Percentiles rank a stretch among this genome's conserved stretches.
These are phyloP conservation scores for Caenorhabditis plicata DNA, from an alignment of 2,888 invertebrate species.

Conservation along the genomic window DNA sequence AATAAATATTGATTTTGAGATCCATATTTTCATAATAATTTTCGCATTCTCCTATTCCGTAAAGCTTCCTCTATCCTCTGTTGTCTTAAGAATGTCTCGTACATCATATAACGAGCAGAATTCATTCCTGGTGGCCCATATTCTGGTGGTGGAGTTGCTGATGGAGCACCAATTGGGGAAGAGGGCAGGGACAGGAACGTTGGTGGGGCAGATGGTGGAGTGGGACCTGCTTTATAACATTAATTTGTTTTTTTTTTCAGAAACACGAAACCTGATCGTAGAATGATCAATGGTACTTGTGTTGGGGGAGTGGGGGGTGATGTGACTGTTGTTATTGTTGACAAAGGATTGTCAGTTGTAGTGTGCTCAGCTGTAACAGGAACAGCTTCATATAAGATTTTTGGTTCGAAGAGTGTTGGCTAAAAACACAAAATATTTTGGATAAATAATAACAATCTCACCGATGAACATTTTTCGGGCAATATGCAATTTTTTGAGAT, in stretches of 20 bases:
- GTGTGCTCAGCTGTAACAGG: conserved; percentile 7
- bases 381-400: conserved; percentile 22
- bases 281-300: not conserved
- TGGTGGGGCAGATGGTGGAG: conserved; percentile 28
- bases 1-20: no score
- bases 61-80: conserved; percentile 17
- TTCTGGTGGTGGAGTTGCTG: conserved; percentile 30
- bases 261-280: not conserved
- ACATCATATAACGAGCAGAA: conserved; percentile 3
- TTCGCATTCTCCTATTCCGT: conserved; percentile 19
- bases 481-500: not conserved
- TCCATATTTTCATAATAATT: no score
- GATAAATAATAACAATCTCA: not conserved
- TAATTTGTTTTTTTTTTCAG: not conserved
- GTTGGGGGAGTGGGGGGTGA: not conserved
- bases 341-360: not conserved
- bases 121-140: conserved; percentile 35
- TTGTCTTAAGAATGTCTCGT: conserved; percentile 25
- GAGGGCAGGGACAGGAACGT: conserved; percentile 5
- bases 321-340: conserved; percentile 1
- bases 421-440: conserved; percentile 8
- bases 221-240: conserved; percentile 8
- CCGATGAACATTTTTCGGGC: not conserved
- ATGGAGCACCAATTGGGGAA: conserved; percentile 19
- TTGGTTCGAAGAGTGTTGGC: conserved; percentile 8